phyloP scores from a whole-genome alignment of 2,797 vertebrate species.

The Corythornis leucogaster region DNA sequence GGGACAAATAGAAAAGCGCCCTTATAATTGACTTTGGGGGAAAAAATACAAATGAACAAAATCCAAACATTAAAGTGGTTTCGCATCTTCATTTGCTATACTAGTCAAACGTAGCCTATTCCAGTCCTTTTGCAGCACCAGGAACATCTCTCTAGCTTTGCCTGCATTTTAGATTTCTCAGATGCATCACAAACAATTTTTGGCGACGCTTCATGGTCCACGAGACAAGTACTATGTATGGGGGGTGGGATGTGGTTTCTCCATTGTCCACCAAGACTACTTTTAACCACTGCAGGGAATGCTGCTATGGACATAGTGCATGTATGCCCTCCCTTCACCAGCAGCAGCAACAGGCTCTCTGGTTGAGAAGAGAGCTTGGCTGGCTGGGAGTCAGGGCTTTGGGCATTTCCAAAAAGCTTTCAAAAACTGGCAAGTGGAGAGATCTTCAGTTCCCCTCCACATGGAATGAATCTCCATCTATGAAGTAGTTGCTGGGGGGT shows the following conservation, averaged over 20 bases:
- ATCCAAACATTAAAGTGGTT: neutral
- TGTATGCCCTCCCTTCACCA: no score
- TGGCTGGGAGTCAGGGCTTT: neutral
- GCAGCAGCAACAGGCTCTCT: neutral
- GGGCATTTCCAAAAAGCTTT: neutral
- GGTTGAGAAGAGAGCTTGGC: neutral
- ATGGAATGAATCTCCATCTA: neutral
- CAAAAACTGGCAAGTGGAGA: neutral
- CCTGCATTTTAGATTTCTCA: neutral
- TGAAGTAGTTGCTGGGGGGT: neutral
- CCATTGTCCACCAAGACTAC: neutral
- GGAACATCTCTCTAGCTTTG: neutral
- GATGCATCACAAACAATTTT: neutral
- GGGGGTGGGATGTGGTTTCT: neutral
- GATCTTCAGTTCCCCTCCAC: neutral
- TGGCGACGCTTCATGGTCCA: neutral
- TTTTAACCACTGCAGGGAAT: neutral
- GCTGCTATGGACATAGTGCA: neutral
- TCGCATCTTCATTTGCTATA: neutral
- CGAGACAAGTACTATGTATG: fast-evolving
- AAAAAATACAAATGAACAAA: neutral
- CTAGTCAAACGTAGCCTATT: neutral
- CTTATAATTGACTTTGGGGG: neutral
- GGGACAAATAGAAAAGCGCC: neutral
- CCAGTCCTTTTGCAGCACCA: neutral